Conservation (phyloP, 2,888 invertebrate genomes). For the Molanna angustata region DNA sequence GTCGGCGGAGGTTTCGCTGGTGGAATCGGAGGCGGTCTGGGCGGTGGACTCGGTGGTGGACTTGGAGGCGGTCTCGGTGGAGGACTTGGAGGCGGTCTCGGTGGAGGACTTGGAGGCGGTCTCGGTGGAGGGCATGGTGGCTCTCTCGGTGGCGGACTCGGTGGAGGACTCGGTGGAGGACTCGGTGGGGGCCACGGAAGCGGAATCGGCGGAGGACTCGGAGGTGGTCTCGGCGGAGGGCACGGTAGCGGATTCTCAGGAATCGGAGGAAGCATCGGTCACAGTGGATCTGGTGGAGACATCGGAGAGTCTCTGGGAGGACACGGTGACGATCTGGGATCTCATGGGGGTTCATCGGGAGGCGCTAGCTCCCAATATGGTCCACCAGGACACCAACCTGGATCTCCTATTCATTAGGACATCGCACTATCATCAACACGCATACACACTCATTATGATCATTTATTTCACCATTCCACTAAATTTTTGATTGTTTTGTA, state of each 20-base stretch:
- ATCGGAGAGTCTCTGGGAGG: conserved; percentile 34
- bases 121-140: conserved; percentile 33
- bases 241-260: conserved; percentile 40
- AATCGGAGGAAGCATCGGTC: conserved; percentile 37
- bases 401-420: conserved; percentile 45
- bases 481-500: no score
- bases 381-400: conserved; percentile 53
- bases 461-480: conserved; percentile 10
- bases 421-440: no score
- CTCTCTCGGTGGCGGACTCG: conserved; percentile 39
- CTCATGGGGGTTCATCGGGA: conserved; percentile 45
- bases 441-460: no score
- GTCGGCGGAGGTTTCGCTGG: conserved; percentile 29
- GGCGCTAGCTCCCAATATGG: conserved; percentile 51
- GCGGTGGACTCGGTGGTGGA: conserved; percentile 37
- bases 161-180: conserved; percentile 37
- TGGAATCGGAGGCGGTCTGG: conserved; percentile 39
- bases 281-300: conserved; percentile 31
- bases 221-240: conserved; percentile 35
- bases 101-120: conserved; percentile 34
- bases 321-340: conserved; percentile 36
- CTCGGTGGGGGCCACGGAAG: conserved; percentile 38
- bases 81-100: conserved; percentile 36
- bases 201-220: conserved; percentile 36
- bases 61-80: conserved; percentile 38